A percentile compares a stretch with the other conserved stretches of the same genome.
phyloP scores from a whole-genome alignment of 1,140 invertebrate genomes.

The Drosophila mayri region DNA sequence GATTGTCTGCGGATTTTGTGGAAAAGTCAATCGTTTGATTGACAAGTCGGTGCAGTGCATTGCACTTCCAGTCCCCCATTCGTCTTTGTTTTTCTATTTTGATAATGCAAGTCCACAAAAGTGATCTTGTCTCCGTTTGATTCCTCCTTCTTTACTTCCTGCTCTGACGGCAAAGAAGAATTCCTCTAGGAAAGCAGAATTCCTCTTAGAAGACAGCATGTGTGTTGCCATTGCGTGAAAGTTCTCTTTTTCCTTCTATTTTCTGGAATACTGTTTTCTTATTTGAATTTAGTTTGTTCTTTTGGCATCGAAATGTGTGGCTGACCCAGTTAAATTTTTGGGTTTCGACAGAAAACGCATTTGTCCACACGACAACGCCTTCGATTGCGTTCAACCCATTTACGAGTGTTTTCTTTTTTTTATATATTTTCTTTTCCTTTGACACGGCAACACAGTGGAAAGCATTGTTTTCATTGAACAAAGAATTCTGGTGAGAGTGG shows the following conservation, averaged over 20 bases:
- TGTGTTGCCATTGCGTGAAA: constrained; percentile 30
- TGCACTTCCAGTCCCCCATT: constrained; percentile 13
- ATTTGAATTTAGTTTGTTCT: constrained; percentile 1
- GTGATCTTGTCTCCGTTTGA: constrained; percentile 65
- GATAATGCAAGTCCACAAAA: constrained; percentile 58
- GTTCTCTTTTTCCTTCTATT: constrained; percentile 5
- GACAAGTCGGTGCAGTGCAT: constrained; percentile 70
- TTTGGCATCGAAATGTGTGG: constrained; percentile 8
- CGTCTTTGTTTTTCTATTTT: constrained; percentile 54
- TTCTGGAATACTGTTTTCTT: constrained; percentile 25
- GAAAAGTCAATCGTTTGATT: constrained; percentile 81
- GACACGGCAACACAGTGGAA: constrained; percentile 58
- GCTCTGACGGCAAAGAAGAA: constrained; percentile 25
- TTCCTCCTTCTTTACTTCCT: constrained; percentile 64
- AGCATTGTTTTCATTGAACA: constrained; percentile 68
- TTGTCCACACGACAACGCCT: constrained; percentile 62
- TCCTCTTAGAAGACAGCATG: constrained; percentile 2
- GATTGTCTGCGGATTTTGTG: constrained; percentile 77
- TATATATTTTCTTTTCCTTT: constrained; percentile 22
- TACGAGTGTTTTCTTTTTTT: constrained; percentile 40
- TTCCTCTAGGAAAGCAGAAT: constrained; percentile 16
- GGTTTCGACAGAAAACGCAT: constrained; percentile 56
- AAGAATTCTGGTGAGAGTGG: constrained; percentile 47
- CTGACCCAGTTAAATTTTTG: constrained; percentile 52
- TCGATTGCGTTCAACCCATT: constrained; percentile 47